A percentile compares a stretch with the other conserved stretches of the same genome.
These are phyloP conservation scores for Ceratosolen fusciceps DNA, from an alignment of 1,140 invertebrate genomes.

Conservation along the genomic window DNA sequence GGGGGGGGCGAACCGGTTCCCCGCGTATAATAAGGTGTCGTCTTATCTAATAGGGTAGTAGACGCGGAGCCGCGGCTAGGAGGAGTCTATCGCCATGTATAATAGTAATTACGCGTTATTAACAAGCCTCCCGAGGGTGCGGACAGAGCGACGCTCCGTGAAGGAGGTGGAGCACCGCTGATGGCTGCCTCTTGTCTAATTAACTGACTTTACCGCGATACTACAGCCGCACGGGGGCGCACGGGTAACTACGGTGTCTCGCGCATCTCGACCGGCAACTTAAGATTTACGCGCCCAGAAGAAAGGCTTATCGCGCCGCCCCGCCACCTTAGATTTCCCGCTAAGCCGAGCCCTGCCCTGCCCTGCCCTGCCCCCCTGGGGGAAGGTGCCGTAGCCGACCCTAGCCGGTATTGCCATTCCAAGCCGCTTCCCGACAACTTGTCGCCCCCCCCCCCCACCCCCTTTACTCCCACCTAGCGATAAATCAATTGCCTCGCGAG, in stretches of 20 bases:
- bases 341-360: background rate
- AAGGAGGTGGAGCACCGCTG: constrained; percentile 47
- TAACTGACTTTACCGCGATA: constrained; percentile 73
- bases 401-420: too few relatives aligned
- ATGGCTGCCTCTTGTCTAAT: constrained; percentile 73
- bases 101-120: constrained; percentile 73
- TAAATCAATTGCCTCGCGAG: background rate
- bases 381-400: too few relatives aligned
- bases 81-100: constrained; percentile 73
- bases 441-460: background rate
- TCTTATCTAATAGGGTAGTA: constrained; percentile 72
- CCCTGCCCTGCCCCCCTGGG: too few relatives aligned
- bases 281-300: constrained; percentile 68
- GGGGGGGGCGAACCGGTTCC: constrained; percentile 58
- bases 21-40: constrained; percentile 72
- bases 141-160: constrained; percentile 46
- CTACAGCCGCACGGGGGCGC: constrained; percentile 58
- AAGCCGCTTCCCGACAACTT: background rate
- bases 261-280: constrained; percentile 69
- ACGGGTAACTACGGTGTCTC: constrained; percentile 55
- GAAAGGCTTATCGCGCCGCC: constrained; percentile 53
- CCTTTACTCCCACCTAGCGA: background rate
- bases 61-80: constrained; percentile 57
- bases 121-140: constrained; percentile 69
- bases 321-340: background rate